Evolutionary conservation across 2,113 vertebrate genomes (phyloP).

Genomic region (Pachyramphus minor): DNA sequence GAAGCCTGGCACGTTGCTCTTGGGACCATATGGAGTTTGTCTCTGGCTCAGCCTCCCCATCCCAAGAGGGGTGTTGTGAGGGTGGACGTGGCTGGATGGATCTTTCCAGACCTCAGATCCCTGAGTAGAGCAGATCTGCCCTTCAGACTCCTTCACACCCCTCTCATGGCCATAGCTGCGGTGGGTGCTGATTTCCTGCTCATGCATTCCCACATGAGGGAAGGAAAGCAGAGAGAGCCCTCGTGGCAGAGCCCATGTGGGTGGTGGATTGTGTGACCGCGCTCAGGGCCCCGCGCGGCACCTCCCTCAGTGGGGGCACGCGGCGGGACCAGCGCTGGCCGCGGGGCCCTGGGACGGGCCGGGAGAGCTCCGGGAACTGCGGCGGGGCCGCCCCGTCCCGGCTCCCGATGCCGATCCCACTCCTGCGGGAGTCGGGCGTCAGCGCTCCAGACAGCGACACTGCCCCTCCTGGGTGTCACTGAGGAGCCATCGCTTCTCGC

Average conservation of each 20-base stretch:
- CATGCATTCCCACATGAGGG: rapidly evolving
- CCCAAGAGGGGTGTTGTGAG: neutral
- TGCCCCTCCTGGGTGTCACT: no score
- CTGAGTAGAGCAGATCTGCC: neutral
- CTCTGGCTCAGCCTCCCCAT: neutral
- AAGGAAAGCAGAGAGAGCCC: neutral
- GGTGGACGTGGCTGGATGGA: neutral
- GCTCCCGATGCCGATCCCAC: no score
- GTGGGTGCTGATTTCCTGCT: neutral
- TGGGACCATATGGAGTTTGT: rapidly evolving
- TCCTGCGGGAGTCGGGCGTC: neutral
- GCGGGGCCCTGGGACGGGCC: rapidly evolving
- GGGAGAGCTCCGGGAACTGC: neutral
- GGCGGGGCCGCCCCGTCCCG: neutral
- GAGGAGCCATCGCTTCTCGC: neutral
- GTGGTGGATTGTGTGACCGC: neutral
- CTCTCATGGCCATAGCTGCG: neutral
- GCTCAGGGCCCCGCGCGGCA: rapidly evolving
- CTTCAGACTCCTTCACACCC: neutral
- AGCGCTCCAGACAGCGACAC: no score
- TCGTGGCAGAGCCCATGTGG: rapidly evolving
- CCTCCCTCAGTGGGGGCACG: neutral
- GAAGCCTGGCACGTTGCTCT: neutral
- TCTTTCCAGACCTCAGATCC: neutral
- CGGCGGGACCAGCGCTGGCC: neutral